A percentile compares a stretch with the other conserved stretches of the same genome.
Evolutionary conservation across 2,797 vertebrate species (phyloP).

Genomic region (Myripristis jacobus): DNA sequence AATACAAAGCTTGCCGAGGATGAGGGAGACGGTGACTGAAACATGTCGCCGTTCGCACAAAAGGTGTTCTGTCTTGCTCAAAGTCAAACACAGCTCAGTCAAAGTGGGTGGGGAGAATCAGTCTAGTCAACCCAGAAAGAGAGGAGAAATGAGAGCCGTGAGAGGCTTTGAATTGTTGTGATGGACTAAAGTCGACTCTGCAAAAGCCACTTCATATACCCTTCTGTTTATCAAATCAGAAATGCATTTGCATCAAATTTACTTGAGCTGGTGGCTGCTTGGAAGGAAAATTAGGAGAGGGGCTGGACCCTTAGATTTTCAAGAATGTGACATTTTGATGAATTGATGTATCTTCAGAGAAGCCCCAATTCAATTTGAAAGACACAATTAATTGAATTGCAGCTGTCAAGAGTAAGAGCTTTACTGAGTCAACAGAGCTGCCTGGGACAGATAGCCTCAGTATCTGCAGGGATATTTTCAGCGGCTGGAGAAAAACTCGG

Average conservation of each 20-base stretch:
- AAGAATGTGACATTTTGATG: constrained; percentile 68
- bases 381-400: constrained; percentile 59
- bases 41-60: constrained; percentile 62
- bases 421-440: constrained; percentile 62
- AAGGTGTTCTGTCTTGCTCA: constrained; percentile 69
- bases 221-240: constrained; percentile 64
- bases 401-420: constrained; percentile 52
- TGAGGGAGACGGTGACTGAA: constrained; percentile 55
- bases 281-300: constrained; percentile 42
- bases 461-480: constrained; percentile 31
- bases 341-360: constrained; percentile 57
- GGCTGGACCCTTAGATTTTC: constrained; percentile 7
- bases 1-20: constrained; percentile 58
- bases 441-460: constrained; percentile 53
- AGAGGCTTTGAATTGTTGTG: constrained; percentile 70
- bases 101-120: constrained; percentile 73
- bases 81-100: constrained; percentile 59
- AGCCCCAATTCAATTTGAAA: constrained; percentile 48
- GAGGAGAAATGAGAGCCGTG: constrained; percentile 61
- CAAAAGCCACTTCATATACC: constrained; percentile 56
- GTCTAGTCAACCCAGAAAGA: constrained; percentile 57
- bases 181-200: constrained; percentile 65
- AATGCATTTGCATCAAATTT: constrained; percentile 65
- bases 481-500: constrained; percentile 20
- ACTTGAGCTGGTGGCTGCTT: constrained; percentile 41